These are phyloP conservation scores for Formica aserva DNA, from an alignment of 2,888 invertebrate genomes.

Conservation along the genomic window DNA sequence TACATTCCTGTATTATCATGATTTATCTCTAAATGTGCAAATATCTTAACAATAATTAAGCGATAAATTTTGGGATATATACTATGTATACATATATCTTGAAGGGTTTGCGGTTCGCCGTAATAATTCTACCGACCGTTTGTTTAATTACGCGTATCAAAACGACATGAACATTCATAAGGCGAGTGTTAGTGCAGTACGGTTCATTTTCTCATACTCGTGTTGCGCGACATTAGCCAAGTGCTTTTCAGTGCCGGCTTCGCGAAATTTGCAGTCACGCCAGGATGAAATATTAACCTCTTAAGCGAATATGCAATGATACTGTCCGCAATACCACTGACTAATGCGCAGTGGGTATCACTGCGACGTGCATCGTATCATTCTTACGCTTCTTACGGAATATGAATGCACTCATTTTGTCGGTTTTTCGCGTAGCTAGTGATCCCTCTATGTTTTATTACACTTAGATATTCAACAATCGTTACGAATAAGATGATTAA, in stretches of 20 bases:
- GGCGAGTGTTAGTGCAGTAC: slow-evolving; percentile 27
- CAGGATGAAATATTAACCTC: slow-evolving; percentile 53
- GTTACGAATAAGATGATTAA: slow-evolving; percentile 4
- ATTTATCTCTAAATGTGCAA: neutral
- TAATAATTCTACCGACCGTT: slow-evolving; percentile 28
- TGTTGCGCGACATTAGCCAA: slow-evolving; percentile 52
- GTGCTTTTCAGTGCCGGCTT: slow-evolving; percentile 49
- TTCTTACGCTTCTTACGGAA: slow-evolving; percentile 50
- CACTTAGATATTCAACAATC: slow-evolving; percentile 13
- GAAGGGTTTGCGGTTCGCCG: neutral
- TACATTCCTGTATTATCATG: neutral
- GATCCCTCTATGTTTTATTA: slow-evolving; percentile 35
- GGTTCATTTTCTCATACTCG: slow-evolving; percentile 45
- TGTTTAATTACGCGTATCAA: slow-evolving; percentile 51
- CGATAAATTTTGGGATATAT: neutral
- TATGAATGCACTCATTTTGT: slow-evolving; percentile 36
- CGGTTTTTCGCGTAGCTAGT: slow-evolving; percentile 2
- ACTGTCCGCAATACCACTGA: slow-evolving; percentile 55
- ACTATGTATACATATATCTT: neutral
- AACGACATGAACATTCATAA: slow-evolving; percentile 44
- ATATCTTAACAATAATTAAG: slow-evolving; percentile 9
- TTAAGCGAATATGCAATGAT: slow-evolving; percentile 54
- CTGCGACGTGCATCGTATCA: slow-evolving; percentile 41
- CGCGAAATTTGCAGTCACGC: slow-evolving; percentile 51
- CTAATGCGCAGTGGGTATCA: slow-evolving; percentile 47